Base-by-base conservation (phyloP, 2,797 vertebrate genomes). In the Novumbra hubbsi region DNA sequence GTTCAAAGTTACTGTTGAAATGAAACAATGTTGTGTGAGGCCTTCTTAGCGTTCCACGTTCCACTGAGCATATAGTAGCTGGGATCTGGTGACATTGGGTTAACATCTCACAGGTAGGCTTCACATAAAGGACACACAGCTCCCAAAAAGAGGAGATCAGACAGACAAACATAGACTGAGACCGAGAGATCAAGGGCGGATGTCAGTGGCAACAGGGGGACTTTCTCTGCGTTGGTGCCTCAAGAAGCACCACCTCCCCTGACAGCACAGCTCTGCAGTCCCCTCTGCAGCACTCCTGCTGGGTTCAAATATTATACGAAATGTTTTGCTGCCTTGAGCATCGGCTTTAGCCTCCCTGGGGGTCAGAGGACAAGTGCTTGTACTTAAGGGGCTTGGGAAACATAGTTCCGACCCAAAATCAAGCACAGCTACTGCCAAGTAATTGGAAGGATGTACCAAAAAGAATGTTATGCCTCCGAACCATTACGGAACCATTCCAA, bases 131-230 rank as follows among this genome's bases (percentile, higher is more conserved):
- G 0, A 55, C 52, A 55, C 7, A 55, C 52, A 21, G 52, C 21
- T 2, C 19, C 19, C 21, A 0, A 21, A 6, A 55, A 9, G 17
- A 55, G 1, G 21, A 55, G 15, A 55, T 55, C 52, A 1, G 52
- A 55, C 5, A 55, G n/a, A 55, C 52, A n/a, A 57, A 76, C 27
- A 69, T 17, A 11, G 21, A 49, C 34, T 38, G 5, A 41, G 41
- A 41, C 32, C 2, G 32, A 32, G 48, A 50, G 4, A 50, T 15
- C 48, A 50, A 16, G 19, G 7, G 81, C 57, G 74, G 38, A 69
- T 27, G 55, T 14, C 55, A 60, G 55, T 21, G 21, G 55, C 16
- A 75, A 64, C 73, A 32, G 73, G 15, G 72, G 41, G 27, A 41
- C 21, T 7, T 14, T 38, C 11, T 48, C n/a, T 21, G 48, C 5